Conservation (phyloP, 2,797 vertebrate genomes). For the Scolopax bukidnonensis region DNA sequence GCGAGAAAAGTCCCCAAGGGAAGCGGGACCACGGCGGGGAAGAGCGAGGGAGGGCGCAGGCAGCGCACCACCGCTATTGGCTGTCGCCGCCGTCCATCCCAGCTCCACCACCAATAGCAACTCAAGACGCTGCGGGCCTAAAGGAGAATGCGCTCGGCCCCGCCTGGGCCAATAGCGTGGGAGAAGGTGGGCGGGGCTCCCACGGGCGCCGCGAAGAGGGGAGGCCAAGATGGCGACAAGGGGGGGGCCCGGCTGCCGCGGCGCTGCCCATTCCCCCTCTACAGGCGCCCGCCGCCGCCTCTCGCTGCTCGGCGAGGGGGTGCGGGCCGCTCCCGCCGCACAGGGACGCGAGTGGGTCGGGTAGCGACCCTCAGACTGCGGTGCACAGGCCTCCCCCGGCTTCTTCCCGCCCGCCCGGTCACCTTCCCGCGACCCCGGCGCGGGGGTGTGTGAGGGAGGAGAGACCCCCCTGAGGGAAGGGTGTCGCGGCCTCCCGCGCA, state of each 20-base stretch:
- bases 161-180: slow-evolving; percentile 46
- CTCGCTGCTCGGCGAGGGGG: neutral
- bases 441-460: slow-evolving; percentile 20
- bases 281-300: neutral
- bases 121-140: neutral
- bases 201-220: neutral
- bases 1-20: accelerated
- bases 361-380: neutral
- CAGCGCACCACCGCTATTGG: neutral
- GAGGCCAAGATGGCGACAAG: slow-evolving; percentile 77
- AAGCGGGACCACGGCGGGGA: accelerated
- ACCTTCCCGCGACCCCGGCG: slow-evolving; percentile 61
- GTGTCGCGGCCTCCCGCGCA: slow-evolving; percentile 44
- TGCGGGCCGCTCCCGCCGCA: neutral
- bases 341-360: neutral
- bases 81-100: neutral
- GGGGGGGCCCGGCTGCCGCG: slow-evolving; percentile 50
- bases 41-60: neutral
- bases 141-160: neutral
- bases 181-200: slow-evolving; percentile 61
- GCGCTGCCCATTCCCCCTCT: neutral
- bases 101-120: neutral
- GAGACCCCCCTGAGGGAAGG: slow-evolving; percentile 46
- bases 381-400: neutral
- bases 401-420: slow-evolving; percentile 31